phyloP scores from a whole-genome alignment of 2,113 vertebrate species.

The Lipotes vexillifer region DNA sequence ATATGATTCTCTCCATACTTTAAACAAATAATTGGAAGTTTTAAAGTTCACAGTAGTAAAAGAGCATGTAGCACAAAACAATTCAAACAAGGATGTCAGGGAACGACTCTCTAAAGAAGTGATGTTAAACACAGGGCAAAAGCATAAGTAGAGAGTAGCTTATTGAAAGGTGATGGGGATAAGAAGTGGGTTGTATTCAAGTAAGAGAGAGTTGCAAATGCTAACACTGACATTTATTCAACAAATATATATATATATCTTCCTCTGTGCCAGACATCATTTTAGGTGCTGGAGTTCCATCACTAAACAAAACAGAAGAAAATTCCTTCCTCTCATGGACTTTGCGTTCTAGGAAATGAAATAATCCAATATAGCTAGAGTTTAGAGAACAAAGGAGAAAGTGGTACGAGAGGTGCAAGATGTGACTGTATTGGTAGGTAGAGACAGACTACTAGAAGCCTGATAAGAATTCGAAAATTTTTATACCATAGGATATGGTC shows the following conservation, averaged over 20 bases:
- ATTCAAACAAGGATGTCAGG: neutral
- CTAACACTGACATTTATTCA: neutral
- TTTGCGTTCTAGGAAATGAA: neutral
- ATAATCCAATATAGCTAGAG: neutral
- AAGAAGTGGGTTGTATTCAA: neutral
- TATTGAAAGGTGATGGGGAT: neutral
- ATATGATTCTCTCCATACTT: neutral
- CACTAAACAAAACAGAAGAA: neutral
- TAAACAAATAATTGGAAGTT: neutral
- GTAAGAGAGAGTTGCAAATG: neutral
- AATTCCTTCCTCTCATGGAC: neutral
- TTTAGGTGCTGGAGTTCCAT: neutral
- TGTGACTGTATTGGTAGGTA: neutral
- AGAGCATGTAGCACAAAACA: neutral
- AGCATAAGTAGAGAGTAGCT: neutral
- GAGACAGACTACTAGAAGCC: neutral
- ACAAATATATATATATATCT: neutral
- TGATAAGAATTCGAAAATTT: neutral
- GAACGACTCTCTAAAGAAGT: neutral
- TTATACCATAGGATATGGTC: neutral
- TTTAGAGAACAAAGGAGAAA: neutral
- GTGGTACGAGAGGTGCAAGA: neutral
- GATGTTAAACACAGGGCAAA: neutral
- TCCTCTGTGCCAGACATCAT: neutral
- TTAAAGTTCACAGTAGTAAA: neutral